Conservation (phyloP, 2,888 invertebrate species). For the Monoplex corrugatus region DNA sequence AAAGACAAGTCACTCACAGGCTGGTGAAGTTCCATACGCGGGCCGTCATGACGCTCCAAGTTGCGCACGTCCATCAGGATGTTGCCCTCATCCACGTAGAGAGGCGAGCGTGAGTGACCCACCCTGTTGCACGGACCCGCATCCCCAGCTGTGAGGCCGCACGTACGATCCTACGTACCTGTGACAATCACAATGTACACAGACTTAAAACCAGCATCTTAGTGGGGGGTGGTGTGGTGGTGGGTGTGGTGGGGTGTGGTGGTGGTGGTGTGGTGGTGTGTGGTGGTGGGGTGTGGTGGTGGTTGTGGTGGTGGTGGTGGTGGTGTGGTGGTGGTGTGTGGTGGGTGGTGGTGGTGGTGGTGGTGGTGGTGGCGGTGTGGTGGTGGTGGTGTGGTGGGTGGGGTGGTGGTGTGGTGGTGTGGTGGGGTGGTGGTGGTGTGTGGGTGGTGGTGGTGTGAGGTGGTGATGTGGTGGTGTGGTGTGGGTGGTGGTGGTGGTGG, state of each 20-base stretch:
- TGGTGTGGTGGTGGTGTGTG: no score
- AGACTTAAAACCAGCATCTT: no score
- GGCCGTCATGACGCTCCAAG: constrained; percentile 58
- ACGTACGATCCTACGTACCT: constrained; percentile 52
- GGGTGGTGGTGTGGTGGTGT: not conserved
- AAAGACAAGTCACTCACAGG: constrained; percentile 47
- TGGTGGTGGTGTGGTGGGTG: not conserved
- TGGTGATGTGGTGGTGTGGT: no score
- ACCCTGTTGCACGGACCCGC: constrained; percentile 59
- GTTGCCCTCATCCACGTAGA: constrained; percentile 61
- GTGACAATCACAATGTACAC: no score
- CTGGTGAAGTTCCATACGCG: constrained; percentile 53
- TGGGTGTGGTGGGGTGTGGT: no score
- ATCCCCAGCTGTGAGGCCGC: constrained; percentile 55
- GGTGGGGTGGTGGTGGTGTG: not conserved
- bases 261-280: no score
- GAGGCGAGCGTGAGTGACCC: constrained; percentile 59
- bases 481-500: not conserved
- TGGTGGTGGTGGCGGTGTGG: no score
- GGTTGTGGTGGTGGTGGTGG: no score
- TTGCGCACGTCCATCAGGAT: constrained; percentile 60
- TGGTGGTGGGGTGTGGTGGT: no score
- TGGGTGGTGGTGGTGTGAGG: no score
- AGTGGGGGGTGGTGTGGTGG: no score
- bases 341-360: no score